These are phyloP conservation scores for Argopecten irradians DNA, from an alignment of 1,140 invertebrate genomes.

Conservation along the genomic window DNA sequence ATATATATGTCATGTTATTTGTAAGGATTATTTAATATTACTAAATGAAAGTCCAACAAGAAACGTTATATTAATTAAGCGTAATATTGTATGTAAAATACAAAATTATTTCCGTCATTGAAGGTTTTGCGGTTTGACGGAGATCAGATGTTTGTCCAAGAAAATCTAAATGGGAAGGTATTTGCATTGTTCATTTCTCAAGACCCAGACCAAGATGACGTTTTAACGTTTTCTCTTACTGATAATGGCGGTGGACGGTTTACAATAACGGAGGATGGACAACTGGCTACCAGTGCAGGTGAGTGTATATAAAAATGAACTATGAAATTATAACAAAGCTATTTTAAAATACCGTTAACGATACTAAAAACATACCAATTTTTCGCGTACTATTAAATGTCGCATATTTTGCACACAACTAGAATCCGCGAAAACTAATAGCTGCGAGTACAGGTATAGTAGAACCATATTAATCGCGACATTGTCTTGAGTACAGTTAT, in stretches of 20 bases:
- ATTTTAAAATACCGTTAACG: too few relatives aligned
- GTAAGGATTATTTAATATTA: not conserved
- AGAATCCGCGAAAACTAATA: too few relatives aligned
- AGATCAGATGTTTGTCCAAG: conserved; percentile 38
- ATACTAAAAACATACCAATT: too few relatives aligned
- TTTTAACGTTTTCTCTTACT: conserved; percentile 41
- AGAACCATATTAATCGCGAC: too few relatives aligned
- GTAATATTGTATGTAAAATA: not conserved
- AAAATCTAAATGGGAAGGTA: conserved; percentile 52
- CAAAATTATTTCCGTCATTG: not conserved
- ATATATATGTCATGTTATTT: too few relatives aligned
- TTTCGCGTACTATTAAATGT: too few relatives aligned
- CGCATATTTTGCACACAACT: too few relatives aligned
- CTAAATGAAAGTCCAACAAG: not conserved
- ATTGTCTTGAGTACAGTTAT: too few relatives aligned
- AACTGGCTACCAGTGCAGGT: conserved; percentile 46
- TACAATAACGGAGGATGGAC: conserved; percentile 40
- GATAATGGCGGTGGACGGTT: conserved; percentile 46
- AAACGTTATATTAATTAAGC: not conserved
- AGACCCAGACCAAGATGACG: conserved; percentile 49
- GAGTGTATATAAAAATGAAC: not conserved
- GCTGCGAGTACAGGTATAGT: too few relatives aligned
- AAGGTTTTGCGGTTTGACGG: conserved; percentile 47
- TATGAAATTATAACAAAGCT: too few relatives aligned
- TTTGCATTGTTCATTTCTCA: conserved; percentile 46